These are phyloP conservation scores for Zeus faber DNA, from an alignment of 2,113 vertebrate genomes.

Conservation along the genomic window DNA sequence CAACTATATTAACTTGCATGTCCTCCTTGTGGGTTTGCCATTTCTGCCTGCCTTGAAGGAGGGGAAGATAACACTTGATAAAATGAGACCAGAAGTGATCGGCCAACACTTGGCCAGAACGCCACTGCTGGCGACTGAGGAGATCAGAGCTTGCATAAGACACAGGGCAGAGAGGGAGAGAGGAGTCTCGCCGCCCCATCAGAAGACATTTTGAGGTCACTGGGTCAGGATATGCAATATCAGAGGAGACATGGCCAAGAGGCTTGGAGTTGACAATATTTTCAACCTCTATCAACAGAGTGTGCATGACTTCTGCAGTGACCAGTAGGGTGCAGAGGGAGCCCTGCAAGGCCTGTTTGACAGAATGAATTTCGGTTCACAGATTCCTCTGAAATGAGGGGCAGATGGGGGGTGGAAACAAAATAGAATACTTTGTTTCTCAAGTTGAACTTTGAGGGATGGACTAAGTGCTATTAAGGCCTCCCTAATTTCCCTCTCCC, in stretches of 20 bases:
- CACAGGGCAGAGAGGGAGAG: background rate
- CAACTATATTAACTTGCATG: background rate
- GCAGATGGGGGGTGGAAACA: slow-evolving; percentile 14
- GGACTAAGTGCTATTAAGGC: slow-evolving; percentile 2
- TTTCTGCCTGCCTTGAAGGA: background rate
- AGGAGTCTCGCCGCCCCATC: slow-evolving; percentile 3
- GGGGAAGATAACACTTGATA: background rate
- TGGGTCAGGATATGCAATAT: background rate
- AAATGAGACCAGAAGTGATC: background rate
- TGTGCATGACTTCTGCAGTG: slow-evolving; percentile 4
- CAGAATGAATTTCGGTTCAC: slow-evolving; percentile 9
- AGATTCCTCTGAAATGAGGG: slow-evolving; percentile 20
- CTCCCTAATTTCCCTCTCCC: slow-evolving; percentile 4
- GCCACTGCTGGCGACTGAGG: background rate
- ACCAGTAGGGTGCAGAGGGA: slow-evolving; percentile 3
- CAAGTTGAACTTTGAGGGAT: background rate
- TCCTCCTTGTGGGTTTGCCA: background rate
- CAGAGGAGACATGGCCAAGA: background rate
- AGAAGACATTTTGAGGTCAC: slow-evolving; percentile 3
- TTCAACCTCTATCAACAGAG: background rate
- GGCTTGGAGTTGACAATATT: slow-evolving; percentile 11
- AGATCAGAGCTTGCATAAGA: background rate
- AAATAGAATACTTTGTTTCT: slow-evolving; percentile 10
- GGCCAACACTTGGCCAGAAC: background rate
- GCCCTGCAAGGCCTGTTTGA: slow-evolving; percentile 10